Evolutionary conservation across 1,140 invertebrate genomes (phyloP), one percentile per base, ranked within the genome.

Genomic region (Trissolcus basalis): DNA sequence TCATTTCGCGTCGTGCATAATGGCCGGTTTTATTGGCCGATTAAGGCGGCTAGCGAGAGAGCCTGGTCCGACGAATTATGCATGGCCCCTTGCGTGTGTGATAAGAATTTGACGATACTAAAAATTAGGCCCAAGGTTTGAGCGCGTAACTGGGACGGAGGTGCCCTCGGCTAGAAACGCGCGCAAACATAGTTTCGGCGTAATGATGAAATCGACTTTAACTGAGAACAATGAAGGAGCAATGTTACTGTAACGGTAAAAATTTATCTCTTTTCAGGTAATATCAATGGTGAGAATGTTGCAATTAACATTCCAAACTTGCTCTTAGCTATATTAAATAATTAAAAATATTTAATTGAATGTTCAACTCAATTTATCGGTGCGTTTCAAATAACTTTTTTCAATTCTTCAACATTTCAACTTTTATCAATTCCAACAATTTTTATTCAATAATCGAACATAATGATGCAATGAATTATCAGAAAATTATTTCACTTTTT

Each of bases 1-100:
- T 84, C 79, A 83, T 80, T 78, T 73, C 50, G 51, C 58, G 55
- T 45, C 56, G n/a, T 68, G 56, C 63, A 65, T 77, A 81, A 78
- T 79, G 77, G 77, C 61, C 68, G 70, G 54, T 39, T 81, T 81
- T 77, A 61, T 78, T 59, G 43, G 59, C 51, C 69, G 74, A 65
- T 61, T 53, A 59, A 67, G 56, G 36, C 49, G 36, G 14, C 11
- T 13, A 39, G 33, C 35, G 11, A n/a, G 39, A 10, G 6, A 27
- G 12, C 13, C 36, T 48, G 51, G 32, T 32, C 53, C 11, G 32
- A 33, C 51, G 51, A 65, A 65, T 65, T 55, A 59, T 53, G 54
- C 54, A 53, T 59, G 64, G 53, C 63, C 50, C 56, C 49, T 63
- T 63, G 61, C 51, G 51, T 55, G 61, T 35, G 63, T 58, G 53